Conservation (phyloP, 2,888 invertebrate species). For the Omphaloscelis lunosa region DNA sequence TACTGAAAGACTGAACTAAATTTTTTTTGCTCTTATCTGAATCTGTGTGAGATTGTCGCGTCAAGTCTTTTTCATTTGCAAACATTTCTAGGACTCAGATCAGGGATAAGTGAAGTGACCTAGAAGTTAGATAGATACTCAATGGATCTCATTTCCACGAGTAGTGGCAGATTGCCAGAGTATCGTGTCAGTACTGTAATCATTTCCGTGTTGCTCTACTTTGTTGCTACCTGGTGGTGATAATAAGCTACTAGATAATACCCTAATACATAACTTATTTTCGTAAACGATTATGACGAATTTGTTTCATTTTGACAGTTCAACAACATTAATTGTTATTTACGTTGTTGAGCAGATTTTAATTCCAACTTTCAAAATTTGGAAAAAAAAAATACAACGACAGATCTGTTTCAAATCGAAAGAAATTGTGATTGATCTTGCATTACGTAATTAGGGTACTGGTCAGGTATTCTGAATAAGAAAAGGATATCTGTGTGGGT, state of each 20-base stretch:
- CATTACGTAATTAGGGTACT: no score
- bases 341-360: no score
- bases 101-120: neutral
- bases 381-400: no score
- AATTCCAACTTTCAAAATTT: no score
- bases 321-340: no score
- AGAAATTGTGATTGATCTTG: no score
- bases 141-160: constrained; percentile 14
- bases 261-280: no score
- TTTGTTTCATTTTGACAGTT: no score
- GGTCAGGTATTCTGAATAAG: neutral
- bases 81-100: neutral
- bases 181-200: constrained; percentile 14
- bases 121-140: neutral
- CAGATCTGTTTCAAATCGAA: no score
- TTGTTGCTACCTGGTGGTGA: constrained; percentile 10
- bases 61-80: neutral
- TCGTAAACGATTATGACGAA: no score
- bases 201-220: constrained; percentile 37
- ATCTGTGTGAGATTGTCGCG: neutral
- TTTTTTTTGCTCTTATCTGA: neutral
- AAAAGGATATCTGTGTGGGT: neutral
- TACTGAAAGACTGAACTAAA: neutral
- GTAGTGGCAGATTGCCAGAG: constrained; percentile 21
- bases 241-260: no score